Evolutionary conservation across 2,113 vertebrate species (phyloP), one percentile per base, ranked within the genome.

Genomic region (Halichoeres trimaculatus): DNA sequence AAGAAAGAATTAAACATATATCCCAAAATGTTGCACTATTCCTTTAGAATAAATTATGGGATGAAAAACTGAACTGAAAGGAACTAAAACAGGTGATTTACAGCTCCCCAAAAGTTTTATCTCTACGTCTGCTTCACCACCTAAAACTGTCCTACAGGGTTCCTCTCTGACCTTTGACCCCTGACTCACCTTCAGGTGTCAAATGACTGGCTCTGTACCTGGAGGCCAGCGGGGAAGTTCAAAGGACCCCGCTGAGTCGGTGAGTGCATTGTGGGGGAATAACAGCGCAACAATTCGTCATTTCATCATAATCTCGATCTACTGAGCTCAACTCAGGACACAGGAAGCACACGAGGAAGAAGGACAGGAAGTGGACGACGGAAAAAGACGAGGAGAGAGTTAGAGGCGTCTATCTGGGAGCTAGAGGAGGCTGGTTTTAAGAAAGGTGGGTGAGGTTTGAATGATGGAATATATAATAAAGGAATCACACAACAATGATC

Each of bases 171-270:
- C 79, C 82, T 83, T 48, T 82, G 67, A 84, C 78, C 80, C 88
- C 73, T 74, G 83, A 93, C 94, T 94, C 92, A 95, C 94, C 93
- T 95, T 93, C 85, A 91, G 63, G 80, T 89, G 90, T 93, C 89
- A 92, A 91, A 87, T 87, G 91, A 93, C 90, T 89, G 57, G 57
- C 74, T 91, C 90, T 88, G 89, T 92, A 92, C 89, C 93, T 88
- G 91, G 89, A 89, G 90, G 89, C 84, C 93, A 92, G 91, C 88
- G 74, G 89, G 90, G 62, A 40, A 89, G 90, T 88, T 93, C 90
- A 93, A 86, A 89, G 85, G 91, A 91, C 70, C 80, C 92, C 89
- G 80, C 91, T 90, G 90, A 84, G 88, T 78, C 20, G 86, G 30
- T 30, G 30, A 87, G 85, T 91, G 93, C 93, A 93, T 91, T 88